Evolutionary conservation across 2,113 vertebrate genomes (phyloP), one percentile per base, ranked within the genome.

Genomic region (Saguinus midas): DNA sequence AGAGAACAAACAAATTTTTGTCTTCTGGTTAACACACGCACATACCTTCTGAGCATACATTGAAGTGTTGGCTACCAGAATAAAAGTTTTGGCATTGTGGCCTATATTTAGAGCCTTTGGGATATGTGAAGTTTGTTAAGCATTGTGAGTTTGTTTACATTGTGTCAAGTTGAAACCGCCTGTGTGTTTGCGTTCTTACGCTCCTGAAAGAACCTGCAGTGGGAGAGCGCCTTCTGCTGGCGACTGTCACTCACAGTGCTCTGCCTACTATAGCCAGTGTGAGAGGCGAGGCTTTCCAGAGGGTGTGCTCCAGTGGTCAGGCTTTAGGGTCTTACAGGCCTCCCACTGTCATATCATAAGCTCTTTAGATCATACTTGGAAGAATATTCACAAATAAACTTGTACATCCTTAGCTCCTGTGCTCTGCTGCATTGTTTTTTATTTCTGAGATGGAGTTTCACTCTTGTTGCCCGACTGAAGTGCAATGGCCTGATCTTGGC

Each of bases 191-290:
- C 58, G 79, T 64, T 35, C 1, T 13, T 23, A 4, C 7, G 4
- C 57, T 93, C 17, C 55, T 21, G 14, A 40, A 20, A 58, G 66
- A 68, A 64, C 40, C 10, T 40, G 27, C 2, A 0, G 80, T 52
- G 43, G 80, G 37, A 6, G 8, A 82, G 93, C 75, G 25, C 93
- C 92, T 96, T 81, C 97, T 97, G 93, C 92, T 43, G 87, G 84
- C 78, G 18, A 3, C 66, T 12, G 1, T 58, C 64, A 8, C 75
- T 48, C 73, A 18, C 27, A 5, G 6, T n/a, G 20, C n/a, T 23
- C 70, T 40, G 43, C 61, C 76, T 37, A 0, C 29, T 45, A 0
- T 0, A 35, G 70, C 64, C 8, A 10, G 32, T 1, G 2, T 20
- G n/a, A 21, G 9, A 43, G 40, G 40, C 48, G 50, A 35, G n/a